Evolutionary conservation across 2,797 vertebrate species (phyloP).

Genomic region (Sebastes hubbsi): DNA sequence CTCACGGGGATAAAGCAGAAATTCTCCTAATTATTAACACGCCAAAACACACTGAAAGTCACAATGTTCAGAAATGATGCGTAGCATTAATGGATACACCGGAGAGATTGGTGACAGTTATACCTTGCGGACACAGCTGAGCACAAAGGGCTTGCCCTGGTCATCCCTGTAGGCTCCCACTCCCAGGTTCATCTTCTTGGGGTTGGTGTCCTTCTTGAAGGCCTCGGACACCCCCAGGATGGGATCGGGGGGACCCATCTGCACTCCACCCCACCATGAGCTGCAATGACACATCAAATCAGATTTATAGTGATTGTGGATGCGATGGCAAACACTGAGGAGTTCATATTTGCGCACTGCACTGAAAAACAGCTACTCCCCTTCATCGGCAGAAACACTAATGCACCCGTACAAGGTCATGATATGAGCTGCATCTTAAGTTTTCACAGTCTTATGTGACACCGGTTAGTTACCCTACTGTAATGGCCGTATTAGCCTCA

Average conservation of each 20-base stretch:
- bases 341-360: neutral
- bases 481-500: neutral
- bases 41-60: neutral
- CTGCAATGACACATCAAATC: conserved; percentile 71
- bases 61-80: neutral
- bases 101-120: neutral
- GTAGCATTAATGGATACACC: neutral
- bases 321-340: neutral
- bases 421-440: neutral
- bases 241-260: conserved; percentile 98
- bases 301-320: neutral
- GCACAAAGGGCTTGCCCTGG: conserved; percentile 93
- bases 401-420: neutral
- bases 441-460: neutral
- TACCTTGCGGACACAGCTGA: conserved; percentile 95
- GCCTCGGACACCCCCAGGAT: conserved; percentile 97
- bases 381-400: neutral
- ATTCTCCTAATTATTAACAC: neutral
- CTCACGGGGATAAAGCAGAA: neutral
- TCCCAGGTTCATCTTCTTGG: conserved; percentile 99
- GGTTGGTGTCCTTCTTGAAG: conserved; percentile 92
- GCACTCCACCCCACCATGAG: conserved; percentile 97
- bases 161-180: conserved; percentile 98
- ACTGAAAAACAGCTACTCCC: neutral
- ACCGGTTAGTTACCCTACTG: neutral